These are phyloP conservation scores for Eupithecia centaureata DNA, from an alignment of 2,888 invertebrate genomes.

Conservation along the genomic window DNA sequence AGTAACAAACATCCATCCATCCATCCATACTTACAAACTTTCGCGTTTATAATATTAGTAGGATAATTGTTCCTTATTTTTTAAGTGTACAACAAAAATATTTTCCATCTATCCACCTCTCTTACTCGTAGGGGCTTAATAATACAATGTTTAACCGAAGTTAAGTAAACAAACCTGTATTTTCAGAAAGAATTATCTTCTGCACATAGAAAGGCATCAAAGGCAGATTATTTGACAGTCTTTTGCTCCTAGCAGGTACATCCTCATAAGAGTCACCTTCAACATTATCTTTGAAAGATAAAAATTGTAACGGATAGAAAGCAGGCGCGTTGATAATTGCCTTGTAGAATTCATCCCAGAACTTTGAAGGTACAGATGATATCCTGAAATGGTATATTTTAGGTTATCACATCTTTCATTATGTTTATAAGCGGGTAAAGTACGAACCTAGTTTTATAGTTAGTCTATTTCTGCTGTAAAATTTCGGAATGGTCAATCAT, in stretches of 20 bases:
- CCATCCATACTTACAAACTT: too few species aligned
- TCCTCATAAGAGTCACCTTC: slow-evolving; percentile 52
- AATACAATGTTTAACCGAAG: slow-evolving; percentile 1
- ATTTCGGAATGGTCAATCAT: too few species aligned
- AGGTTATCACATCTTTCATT: not conserved
- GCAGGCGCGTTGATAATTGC: slow-evolving; percentile 63
- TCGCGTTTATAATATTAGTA: too few species aligned
- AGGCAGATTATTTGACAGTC: slow-evolving; percentile 65
- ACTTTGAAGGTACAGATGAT: slow-evolving; percentile 61
- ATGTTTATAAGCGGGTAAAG: too few species aligned
- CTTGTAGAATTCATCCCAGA: slow-evolving; percentile 74
- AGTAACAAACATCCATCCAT: too few species aligned
- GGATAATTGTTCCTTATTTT: too few species aligned
- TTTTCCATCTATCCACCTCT: too few species aligned
- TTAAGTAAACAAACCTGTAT: slow-evolving; percentile 51
- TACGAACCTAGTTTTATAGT: too few species aligned
- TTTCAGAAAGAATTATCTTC: slow-evolving; percentile 59
- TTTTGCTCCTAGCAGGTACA: slow-evolving; percentile 59
- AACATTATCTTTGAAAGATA: slow-evolving; percentile 47
- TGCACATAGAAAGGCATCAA: slow-evolving; percentile 69
- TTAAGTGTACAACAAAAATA: too few species aligned
- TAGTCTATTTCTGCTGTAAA: not conserved
- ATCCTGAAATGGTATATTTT: slow-evolving; percentile 53
- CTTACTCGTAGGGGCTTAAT: too few species aligned
- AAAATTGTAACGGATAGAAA: slow-evolving; percentile 62